phyloP scores from a whole-genome alignment of 2,113 vertebrate genomes.

The Toxotes jaculatrix region DNA sequence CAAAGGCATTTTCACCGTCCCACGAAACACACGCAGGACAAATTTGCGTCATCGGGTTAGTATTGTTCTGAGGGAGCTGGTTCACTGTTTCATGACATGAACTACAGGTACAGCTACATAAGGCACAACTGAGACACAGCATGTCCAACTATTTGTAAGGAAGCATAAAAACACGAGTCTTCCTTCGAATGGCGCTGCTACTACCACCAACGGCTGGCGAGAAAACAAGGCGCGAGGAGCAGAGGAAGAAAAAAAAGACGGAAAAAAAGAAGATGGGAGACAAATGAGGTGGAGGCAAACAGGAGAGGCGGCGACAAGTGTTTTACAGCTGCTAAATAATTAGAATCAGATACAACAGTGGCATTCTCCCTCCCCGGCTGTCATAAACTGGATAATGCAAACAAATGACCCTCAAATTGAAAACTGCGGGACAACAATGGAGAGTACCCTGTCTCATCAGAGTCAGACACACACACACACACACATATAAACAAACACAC shows the following conservation, averaged over 20 bases:
- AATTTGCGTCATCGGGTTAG: too few relatives aligned
- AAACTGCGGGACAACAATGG: slow-evolving; percentile 46
- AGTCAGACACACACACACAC: slow-evolving; percentile 9
- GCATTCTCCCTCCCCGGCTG: slow-evolving; percentile 63
- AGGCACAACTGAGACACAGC: too few relatives aligned
- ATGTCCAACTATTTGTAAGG: too few relatives aligned
- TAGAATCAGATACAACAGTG: slow-evolving; percentile 66
- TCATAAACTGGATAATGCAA: slow-evolving; percentile 70
- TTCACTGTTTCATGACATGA: too few relatives aligned
- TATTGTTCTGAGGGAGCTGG: too few relatives aligned
- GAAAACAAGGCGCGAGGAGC: neutral
- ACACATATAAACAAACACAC: slow-evolving; percentile 1
- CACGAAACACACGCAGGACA: too few relatives aligned
- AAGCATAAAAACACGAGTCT: too few relatives aligned
- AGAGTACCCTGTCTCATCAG: slow-evolving; percentile 37
- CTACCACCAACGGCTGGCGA: neutral
- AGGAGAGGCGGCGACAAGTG: slow-evolving; percentile 58
- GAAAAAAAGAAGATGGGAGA: slow-evolving; percentile 11
- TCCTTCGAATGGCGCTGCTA: neutral
- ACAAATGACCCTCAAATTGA: slow-evolving; percentile 74
- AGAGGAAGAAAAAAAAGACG: neutral
- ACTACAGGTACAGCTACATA: too few relatives aligned
- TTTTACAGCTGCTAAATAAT: slow-evolving; percentile 74
- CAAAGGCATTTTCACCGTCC: too few relatives aligned
- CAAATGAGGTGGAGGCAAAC: slow-evolving; percentile 59